These are phyloP conservation scores for Albula glossodonta DNA, from an alignment of 2,113 vertebrate genomes.

Conservation along the genomic window DNA sequence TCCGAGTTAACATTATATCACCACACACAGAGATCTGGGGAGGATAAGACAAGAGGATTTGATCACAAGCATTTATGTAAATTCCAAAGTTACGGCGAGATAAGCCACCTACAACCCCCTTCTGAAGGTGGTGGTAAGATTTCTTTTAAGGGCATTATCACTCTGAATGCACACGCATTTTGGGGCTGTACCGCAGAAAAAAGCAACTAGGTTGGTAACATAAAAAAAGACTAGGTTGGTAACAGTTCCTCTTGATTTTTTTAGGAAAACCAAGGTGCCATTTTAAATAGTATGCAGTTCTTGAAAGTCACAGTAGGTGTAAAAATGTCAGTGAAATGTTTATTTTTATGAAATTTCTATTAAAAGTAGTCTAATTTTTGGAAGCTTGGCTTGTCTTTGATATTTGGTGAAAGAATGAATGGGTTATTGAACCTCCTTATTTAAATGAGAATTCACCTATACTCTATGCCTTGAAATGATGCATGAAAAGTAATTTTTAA, in stretches of 20 bases:
- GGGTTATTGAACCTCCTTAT: too few species aligned
- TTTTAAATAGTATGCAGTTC: not conserved
- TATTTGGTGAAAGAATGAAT: too few species aligned
- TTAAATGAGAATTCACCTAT: too few species aligned
- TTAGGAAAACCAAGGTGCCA: not conserved
- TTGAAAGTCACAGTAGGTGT: not conserved
- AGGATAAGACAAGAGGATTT: constrained; percentile 49
- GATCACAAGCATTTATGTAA: constrained; percentile 30
- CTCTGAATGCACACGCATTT: not conserved
- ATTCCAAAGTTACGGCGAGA: constrained; percentile 22
- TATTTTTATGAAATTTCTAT: too few species aligned
- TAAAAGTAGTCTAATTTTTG: too few species aligned
- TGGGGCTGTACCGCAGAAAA: not conserved
- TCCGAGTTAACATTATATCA: constrained; percentile 64
- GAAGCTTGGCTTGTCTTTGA: too few species aligned
- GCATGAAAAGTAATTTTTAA: too few species aligned
- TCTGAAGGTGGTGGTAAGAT: not conserved
- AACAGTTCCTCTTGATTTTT: not conserved
- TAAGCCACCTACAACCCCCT: constrained; percentile 1
- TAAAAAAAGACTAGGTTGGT: too few species aligned
- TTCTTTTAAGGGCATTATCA: not conserved
- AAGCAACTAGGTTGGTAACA: too few species aligned
- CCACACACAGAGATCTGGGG: constrained; percentile 33
- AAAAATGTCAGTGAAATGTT: too few species aligned
- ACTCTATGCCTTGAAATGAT: too few species aligned